phyloP scores from a whole-genome alignment of 2,797 vertebrate genomes.

The Pagetopsis macropterus region DNA sequence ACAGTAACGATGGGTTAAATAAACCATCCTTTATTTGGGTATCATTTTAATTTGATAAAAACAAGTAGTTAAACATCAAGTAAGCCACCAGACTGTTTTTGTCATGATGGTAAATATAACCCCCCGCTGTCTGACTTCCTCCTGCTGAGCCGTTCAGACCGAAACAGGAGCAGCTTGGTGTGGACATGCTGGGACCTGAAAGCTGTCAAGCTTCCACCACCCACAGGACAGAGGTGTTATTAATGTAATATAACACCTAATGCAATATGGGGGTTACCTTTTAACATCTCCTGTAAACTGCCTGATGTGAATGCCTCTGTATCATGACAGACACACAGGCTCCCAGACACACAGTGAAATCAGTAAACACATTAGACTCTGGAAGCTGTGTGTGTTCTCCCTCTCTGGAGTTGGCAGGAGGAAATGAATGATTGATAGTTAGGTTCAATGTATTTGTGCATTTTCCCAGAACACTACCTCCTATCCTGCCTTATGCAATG shows the following conservation, averaged over 20 bases:
- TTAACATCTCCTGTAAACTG: conserved; percentile 48
- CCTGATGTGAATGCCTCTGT: conserved; percentile 48
- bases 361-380: conserved; percentile 26
- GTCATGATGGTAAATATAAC: conserved; percentile 48
- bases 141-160: conserved; percentile 62
- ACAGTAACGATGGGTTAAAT: not conserved
- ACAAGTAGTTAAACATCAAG: conserved; percentile 27
- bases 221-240: conserved; percentile 75
- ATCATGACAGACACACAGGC: conserved; percentile 20
- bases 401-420: conserved; percentile 18
- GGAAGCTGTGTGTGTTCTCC: conserved; percentile 37
- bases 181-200: conserved; percentile 64
- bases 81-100: conserved; percentile 25
- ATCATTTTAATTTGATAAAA: not conserved
- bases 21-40: not conserved
- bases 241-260: conserved; percentile 80
- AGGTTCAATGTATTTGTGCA: conserved; percentile 37
- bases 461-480: conserved; percentile 36
- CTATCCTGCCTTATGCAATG: conserved; percentile 24
- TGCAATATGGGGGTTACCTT: conserved; percentile 54
- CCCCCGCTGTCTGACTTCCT: conserved; percentile 58
- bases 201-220: conserved; percentile 64
- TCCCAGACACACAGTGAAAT: conserved; percentile 20
- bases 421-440: conserved; percentile 66
- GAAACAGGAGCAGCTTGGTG: conserved; percentile 60